These are phyloP conservation scores for Apotomis capreana DNA, from an alignment of 2,888 invertebrate genomes.

Conservation along the genomic window DNA sequence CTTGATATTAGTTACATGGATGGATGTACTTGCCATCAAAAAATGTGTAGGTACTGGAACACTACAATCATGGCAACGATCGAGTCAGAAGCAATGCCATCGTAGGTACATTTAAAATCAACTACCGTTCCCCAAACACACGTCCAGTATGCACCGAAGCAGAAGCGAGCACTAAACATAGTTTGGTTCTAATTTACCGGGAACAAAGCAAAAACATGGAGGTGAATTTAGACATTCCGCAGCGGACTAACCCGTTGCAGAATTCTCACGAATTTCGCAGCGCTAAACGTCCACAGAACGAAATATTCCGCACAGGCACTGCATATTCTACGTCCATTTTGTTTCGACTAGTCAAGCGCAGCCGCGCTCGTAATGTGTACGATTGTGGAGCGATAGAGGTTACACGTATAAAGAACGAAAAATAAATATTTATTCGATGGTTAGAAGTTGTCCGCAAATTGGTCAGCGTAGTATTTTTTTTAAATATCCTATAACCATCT, in stretches of 20 bases:
- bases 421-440: too few species aligned
- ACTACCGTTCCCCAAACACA: constrained; percentile 4
- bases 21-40: too few species aligned
- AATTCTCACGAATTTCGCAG: constrained; percentile 53
- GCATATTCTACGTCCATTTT: constrained; percentile 27
- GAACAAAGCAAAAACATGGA: constrained; percentile 57
- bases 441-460: too few species aligned
- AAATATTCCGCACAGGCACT: constrained; percentile 20
- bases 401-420: too few species aligned
- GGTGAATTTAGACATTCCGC: constrained; percentile 55
- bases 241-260: constrained; percentile 46
- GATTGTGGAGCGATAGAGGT: not conserved
- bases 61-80: not conserved
- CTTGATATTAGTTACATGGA: too few species aligned
- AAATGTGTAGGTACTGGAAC: not conserved
- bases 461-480: too few species aligned
- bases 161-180: constrained; percentile 48
- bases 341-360: constrained; percentile 12
- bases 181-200: constrained; percentile 55
- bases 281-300: constrained; percentile 29
- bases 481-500: too few species aligned
- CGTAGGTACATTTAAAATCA: constrained; percentile 15
- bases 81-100: not conserved
- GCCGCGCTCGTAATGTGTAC: not conserved
- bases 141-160: constrained; percentile 3